Evolutionary conservation across 1,140 invertebrate genomes (phyloP).

Genomic region (Anastatus disparis): DNA sequence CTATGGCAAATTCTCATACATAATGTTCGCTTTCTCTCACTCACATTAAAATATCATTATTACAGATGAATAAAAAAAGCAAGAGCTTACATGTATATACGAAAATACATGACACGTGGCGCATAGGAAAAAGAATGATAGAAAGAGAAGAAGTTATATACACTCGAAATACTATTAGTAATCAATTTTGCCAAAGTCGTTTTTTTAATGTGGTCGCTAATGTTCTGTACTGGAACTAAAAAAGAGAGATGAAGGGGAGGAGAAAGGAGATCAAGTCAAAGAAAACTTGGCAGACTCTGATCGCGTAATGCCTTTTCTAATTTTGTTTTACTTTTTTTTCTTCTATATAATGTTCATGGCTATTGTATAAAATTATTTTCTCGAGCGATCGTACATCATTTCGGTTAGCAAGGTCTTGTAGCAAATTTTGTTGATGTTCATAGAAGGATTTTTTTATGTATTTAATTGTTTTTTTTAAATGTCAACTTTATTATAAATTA

Average conservation of each 20-base stretch:
- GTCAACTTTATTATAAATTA: too few species aligned
- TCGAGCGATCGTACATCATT: slow-evolving; percentile 17
- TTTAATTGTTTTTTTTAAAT: too few species aligned
- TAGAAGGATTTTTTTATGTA: background rate
- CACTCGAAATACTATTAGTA: slow-evolving; percentile 60
- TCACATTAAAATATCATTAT: slow-evolving; percentile 68
- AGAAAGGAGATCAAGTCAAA: slow-evolving; percentile 16
- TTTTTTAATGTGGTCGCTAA: slow-evolving; percentile 53
- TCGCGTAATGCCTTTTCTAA: slow-evolving; percentile 36
- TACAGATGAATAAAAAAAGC: slow-evolving; percentile 49
- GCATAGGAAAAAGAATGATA: slow-evolving; percentile 29
- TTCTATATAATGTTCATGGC: too few species aligned
- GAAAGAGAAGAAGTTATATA: slow-evolving; percentile 31
- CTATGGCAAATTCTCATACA: slow-evolving; percentile 57
- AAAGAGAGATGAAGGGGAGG: background rate
- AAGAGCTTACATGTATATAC: slow-evolving; percentile 46
- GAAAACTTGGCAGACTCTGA: slow-evolving; percentile 25
- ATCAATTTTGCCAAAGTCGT: slow-evolving; percentile 60
- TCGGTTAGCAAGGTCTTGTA: background rate
- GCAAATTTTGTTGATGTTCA: slow-evolving; percentile 15
- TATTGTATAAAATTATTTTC: slow-evolving; percentile 39
- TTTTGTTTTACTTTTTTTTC: slow-evolving; percentile 42
- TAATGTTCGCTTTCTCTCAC: slow-evolving; percentile 43
- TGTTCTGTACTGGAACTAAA: slow-evolving; percentile 35
- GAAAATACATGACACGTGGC: slow-evolving; percentile 43